Conservation (phyloP, 2,113 vertebrate species). For the Burhinus oedicnemus region DNA sequence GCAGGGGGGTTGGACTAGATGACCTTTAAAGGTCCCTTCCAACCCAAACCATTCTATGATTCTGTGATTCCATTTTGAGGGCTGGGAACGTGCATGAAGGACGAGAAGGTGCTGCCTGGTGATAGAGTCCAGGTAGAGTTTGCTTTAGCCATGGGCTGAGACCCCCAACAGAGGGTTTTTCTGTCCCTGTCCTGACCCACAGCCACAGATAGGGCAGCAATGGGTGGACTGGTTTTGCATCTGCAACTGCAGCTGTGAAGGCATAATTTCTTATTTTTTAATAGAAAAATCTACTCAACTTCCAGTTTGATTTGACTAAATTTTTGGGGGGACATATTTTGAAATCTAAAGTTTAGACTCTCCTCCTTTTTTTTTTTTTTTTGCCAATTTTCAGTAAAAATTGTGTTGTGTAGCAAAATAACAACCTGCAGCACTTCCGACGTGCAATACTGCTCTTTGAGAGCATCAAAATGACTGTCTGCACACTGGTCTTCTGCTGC, state of each 20-base stretch:
- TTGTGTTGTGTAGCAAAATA: neutral
- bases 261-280: neutral
- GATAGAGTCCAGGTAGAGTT: neutral
- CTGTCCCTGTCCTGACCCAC: neutral
- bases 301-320: neutral
- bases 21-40: neutral
- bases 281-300: neutral
- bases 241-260: neutral
- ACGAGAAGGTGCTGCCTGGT: neutral
- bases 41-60: neutral
- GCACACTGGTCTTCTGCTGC: fast-evolving
- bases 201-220: neutral
- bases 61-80: neutral
- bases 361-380: neutral
- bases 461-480: fast-evolving
- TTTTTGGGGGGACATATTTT: neutral
- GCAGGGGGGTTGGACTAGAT: neutral
- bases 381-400: neutral
- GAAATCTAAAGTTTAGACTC: neutral
- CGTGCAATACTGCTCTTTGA: neutral
- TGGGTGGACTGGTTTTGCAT: neutral
- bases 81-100: neutral
- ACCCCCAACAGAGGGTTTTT: neutral
- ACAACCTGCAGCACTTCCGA: neutral
- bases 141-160: neutral